These are phyloP conservation scores for Camptogramma bilineatum DNA, from an alignment of 2,888 invertebrate genomes.

Conservation along the genomic window DNA sequence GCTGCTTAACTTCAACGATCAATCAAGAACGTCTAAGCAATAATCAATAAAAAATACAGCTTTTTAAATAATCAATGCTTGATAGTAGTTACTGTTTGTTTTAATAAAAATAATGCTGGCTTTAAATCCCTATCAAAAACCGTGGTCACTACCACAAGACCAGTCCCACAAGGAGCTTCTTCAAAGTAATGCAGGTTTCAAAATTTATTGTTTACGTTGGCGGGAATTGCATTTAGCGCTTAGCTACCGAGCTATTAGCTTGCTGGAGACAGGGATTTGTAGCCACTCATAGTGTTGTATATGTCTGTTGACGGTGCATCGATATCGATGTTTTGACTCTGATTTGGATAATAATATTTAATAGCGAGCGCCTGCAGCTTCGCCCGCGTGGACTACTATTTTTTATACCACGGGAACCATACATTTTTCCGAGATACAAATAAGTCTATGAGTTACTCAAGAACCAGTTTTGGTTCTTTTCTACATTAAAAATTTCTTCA, in stretches of 20 bases:
- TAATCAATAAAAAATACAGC: no score
- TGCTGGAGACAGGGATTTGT: conserved; percentile 33
- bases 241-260: conserved; percentile 52
- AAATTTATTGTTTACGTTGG: conserved; percentile 66
- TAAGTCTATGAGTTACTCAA: no score
- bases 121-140: neutral
- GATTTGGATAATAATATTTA: neutral
- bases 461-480: no score
- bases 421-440: no score
- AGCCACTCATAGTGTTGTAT: conserved; percentile 46
- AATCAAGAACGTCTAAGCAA: no score
- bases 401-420: no score
- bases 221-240: conserved; percentile 55
- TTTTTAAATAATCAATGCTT: no score
- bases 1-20: no score
- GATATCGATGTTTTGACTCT: conserved; percentile 23
- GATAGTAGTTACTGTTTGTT: no score
- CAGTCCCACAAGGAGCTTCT: conserved; percentile 23
- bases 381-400: no score
- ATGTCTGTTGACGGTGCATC: conserved; percentile 1
- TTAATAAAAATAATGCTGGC: neutral
- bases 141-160: conserved; percentile 35
- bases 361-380: no score
- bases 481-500: no score
- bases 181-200: conserved; percentile 51